phyloP scores from a whole-genome alignment of 2,888 invertebrate genomes.

The Itoplectis maculator region DNA sequence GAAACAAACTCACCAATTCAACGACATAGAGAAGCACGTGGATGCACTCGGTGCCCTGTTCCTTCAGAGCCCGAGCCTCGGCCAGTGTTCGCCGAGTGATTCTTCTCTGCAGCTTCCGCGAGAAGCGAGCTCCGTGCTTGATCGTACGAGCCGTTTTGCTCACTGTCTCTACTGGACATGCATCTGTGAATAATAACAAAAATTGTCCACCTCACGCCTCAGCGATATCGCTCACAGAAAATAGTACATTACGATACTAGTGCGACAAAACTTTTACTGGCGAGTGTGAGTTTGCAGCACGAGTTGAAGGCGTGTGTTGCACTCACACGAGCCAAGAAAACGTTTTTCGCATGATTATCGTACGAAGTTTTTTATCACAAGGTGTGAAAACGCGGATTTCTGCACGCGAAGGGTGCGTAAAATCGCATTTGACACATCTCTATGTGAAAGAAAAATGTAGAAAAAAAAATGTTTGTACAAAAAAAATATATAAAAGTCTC shows the following conservation, averaged over 20 bases:
- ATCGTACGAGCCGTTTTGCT: slow-evolving; percentile 91
- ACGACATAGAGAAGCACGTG: slow-evolving; percentile 91
- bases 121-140: slow-evolving; percentile 91
- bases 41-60: slow-evolving; percentile 91
- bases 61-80: slow-evolving; percentile 92
- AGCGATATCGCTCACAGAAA: background rate
- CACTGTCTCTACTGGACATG: slow-evolving; percentile 78
- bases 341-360: no score
- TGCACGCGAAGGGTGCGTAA: no score
- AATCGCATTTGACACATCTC: no score
- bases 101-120: slow-evolving; percentile 91
- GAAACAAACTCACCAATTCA: slow-evolving; percentile 88
- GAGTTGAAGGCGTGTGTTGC: no score
- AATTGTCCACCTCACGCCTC: background rate
- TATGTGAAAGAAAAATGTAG: no score
- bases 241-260: background rate
- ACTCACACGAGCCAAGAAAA: no score
- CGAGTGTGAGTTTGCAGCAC: background rate
- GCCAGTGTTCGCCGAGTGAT: slow-evolving; percentile 91
- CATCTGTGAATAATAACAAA: slow-evolving; percentile 70
- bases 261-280: no score
- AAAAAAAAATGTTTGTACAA: no score
- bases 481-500: background rate
- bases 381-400: no score
- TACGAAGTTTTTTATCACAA: no score